Evolutionary conservation across 2,888 invertebrate genomes (phyloP).

Genomic region (Tetanocera ferruginea): DNA sequence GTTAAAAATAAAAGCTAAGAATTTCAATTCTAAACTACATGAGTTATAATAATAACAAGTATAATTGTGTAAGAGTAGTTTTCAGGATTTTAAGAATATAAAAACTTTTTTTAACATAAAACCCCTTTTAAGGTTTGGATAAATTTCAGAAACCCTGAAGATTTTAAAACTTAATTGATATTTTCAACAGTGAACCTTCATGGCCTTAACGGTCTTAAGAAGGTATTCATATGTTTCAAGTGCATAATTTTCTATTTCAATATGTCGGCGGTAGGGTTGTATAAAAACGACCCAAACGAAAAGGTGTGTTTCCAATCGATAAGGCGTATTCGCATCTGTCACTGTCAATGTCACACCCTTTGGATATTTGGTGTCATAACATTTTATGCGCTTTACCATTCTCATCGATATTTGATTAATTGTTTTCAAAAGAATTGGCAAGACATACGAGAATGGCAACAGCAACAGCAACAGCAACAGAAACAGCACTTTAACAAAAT

Average conservation of each 20-base stretch:
- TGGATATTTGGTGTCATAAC: conserved; percentile 43
- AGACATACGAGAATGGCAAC: neutral
- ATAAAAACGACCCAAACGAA: neutral
- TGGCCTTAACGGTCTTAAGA: too few relatives aligned
- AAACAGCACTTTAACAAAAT: neutral
- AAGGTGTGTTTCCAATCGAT: conserved; percentile 57
- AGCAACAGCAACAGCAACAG: neutral
- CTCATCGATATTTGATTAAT: conserved; percentile 63
- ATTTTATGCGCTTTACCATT: conserved; percentile 7
- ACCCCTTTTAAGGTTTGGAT: too few relatives aligned
- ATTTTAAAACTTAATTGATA: too few relatives aligned
- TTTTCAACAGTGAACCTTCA: too few relatives aligned
- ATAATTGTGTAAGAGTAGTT: too few relatives aligned
- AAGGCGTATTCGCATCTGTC: conserved; percentile 66
- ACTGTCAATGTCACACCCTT: conserved; percentile 67
- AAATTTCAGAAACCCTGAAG: too few relatives aligned
- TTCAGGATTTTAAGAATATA: too few relatives aligned
- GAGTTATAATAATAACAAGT: too few relatives aligned
- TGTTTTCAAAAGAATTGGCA: conserved; percentile 56
- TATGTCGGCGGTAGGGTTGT: neutral
- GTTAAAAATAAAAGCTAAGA: too few relatives aligned
- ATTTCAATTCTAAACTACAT: too few relatives aligned
- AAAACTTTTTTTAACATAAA: too few relatives aligned
- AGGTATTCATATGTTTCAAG: neutral
- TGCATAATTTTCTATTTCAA: neutral